These are phyloP conservation scores for Diadema setosum DNA, from an alignment of 35 echinoderm and acorn worm species.

Conservation along the genomic window DNA sequence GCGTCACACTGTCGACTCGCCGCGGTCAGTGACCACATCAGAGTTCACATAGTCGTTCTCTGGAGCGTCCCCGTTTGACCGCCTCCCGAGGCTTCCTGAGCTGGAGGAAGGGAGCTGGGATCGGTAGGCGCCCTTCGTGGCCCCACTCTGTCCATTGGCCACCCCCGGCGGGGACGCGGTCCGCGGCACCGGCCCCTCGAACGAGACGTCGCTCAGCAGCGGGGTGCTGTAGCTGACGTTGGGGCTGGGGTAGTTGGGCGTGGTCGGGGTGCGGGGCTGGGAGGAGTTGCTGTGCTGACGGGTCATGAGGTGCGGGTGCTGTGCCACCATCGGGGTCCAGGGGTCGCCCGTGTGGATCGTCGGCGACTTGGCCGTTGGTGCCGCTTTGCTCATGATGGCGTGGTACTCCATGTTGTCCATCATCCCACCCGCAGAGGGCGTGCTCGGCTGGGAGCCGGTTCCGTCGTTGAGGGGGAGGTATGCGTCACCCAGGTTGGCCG, in stretches of 20 bases:
- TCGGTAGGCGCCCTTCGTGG: neutral
- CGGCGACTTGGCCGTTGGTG: neutral
- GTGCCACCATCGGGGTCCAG: conserved; percentile 17
- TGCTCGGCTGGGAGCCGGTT: neutral
- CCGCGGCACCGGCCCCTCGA: neutral
- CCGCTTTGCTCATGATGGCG: conserved; percentile 28
- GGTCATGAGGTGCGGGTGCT: neutral
- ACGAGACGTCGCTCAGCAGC: conserved; percentile 19
- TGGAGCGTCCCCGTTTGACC: neutral
- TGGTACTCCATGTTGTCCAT: conserved; percentile 93
- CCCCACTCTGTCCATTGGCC: neutral
- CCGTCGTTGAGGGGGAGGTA: conserved; percentile 60
- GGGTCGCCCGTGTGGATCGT: neutral
- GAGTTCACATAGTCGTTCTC: conserved; percentile 77
- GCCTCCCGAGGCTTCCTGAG: neutral
- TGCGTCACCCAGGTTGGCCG: conserved; percentile 6
- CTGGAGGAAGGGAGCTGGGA: neutral
- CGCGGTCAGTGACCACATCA: conserved; percentile 20
- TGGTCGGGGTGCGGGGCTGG: neutral
- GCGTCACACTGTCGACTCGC: conserved; percentile 60
- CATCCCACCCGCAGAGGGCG: conserved; percentile 13
- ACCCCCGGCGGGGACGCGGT: neutral
- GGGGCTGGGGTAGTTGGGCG: neutral
- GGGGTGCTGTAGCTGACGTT: conserved; percentile 49
- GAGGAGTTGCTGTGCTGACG: neutral